A percentile compares a stretch with the other conserved stretches of the same genome.
Conservation (phyloP, 2,888 invertebrate species). For the Nephrotoma flavescens region DNA sequence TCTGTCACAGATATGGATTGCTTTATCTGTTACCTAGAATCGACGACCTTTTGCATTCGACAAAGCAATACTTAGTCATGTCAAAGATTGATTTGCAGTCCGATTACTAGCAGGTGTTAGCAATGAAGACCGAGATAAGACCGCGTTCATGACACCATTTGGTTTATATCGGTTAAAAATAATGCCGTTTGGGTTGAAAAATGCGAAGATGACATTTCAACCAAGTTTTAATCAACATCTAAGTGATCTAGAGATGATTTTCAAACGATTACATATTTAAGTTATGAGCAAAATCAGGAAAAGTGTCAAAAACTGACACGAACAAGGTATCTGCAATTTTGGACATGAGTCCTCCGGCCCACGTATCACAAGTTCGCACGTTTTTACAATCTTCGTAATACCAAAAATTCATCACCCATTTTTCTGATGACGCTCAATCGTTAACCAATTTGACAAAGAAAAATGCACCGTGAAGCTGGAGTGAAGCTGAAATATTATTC, state of each 20-base stretch:
- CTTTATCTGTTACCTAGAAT: too few species aligned
- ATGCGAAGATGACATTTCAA: too few species aligned
- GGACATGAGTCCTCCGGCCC: not conserved
- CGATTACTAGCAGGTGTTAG: not conserved
- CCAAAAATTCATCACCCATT: not conserved
- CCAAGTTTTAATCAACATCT: too few species aligned
- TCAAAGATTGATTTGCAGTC: too few species aligned
- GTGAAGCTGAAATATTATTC: not conserved
- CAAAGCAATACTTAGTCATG: too few species aligned
- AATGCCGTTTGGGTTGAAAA: too few species aligned
- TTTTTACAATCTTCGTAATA: not conserved
- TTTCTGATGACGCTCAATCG: not conserved
- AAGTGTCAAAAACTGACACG: not conserved
- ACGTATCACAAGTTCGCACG: not conserved
- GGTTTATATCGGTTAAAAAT: not conserved
- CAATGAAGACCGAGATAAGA: not conserved
- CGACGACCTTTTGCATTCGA: too few species aligned
- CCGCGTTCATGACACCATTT: not conserved
- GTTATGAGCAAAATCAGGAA: too few species aligned
- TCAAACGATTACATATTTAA: too few species aligned
- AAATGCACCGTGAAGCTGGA: not conserved
- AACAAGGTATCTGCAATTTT: not conserved
- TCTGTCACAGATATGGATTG: too few species aligned
- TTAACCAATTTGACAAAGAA: not conserved
- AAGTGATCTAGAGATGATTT: too few species aligned